phyloP scores from a whole-genome alignment of 2,797 vertebrate genomes.

The Peromyscus melanophrys region DNA sequence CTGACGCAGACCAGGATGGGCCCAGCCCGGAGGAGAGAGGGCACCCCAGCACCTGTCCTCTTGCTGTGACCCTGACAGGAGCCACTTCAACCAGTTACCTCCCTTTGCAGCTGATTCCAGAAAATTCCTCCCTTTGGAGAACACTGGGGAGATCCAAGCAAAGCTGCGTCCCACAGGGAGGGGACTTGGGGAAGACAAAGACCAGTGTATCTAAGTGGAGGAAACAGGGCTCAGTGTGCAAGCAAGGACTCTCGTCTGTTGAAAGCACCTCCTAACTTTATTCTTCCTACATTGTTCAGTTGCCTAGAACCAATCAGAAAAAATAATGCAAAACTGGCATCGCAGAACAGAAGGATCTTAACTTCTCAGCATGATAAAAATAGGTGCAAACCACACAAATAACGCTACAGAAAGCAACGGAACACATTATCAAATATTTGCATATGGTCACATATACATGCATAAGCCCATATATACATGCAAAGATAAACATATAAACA shows the following conservation, averaged over 20 bases:
- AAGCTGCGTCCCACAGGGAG: too few species aligned
- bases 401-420: too few species aligned
- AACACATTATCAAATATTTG: not conserved
- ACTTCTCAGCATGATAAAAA: not conserved
- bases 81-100: not conserved
- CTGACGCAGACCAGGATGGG: not conserved
- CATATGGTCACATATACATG: accelerated
- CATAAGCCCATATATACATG: not conserved
- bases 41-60: not conserved
- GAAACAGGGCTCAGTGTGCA: not conserved
- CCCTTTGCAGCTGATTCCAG: not conserved
- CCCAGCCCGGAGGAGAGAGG: not conserved
- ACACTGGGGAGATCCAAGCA: accelerated
- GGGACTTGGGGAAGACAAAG: not conserved
- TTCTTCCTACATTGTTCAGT: not conserved
- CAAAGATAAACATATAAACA: not conserved
- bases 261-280: not conserved
- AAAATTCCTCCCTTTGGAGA: not conserved
- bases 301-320: not conserved
- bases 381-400: not conserved
- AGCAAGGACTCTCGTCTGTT: not conserved
- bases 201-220: too few species aligned
- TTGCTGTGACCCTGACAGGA: not conserved
- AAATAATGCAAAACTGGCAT: not conserved
- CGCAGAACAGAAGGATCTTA: not conserved